Percentiles rank a stretch among this genome's conserved stretches.
phyloP scores from a whole-genome alignment of 1,140 invertebrate genomes.

The Rhizoglyphus robini region DNA sequence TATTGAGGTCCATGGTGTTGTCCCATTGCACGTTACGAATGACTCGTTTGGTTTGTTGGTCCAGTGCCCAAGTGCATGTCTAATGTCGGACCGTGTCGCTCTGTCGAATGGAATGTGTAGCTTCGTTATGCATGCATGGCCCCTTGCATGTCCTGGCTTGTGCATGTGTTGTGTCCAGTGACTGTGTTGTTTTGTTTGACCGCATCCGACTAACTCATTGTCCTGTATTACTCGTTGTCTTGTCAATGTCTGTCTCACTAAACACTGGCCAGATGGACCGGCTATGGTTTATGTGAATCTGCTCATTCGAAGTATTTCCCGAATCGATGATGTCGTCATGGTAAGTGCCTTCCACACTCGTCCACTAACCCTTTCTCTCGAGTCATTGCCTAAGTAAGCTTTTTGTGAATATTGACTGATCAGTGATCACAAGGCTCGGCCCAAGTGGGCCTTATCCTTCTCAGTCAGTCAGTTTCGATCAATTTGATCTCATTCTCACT shows the following conservation, averaged over 20 bases:
- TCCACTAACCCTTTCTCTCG: neutral
- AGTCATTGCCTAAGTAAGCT: neutral
- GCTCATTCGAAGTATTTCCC: slow-evolving; percentile 36
- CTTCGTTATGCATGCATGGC: no score
- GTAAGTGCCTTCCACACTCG: no score
- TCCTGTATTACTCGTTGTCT: neutral
- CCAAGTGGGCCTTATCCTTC: neutral
- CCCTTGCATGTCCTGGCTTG: neutral
- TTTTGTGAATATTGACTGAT: neutral
- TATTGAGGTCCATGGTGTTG: no score
- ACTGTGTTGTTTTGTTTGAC: neutral
- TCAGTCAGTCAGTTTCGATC: no score
- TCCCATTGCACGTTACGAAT: no score
- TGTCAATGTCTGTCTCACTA: no score
- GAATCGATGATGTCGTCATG: slow-evolving; percentile 40
- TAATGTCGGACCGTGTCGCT: no score
- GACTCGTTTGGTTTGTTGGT: no score
- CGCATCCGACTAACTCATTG: neutral
- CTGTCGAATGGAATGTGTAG: no score
- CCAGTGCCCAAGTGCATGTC: no score
- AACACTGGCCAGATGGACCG: slow-evolving; percentile 35
- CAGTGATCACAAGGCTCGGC: no score
- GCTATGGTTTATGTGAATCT: slow-evolving; percentile 37
- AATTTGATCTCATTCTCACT: no score
- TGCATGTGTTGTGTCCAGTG: neutral